These are phyloP conservation scores for Stegophylla sp. DNA, from an alignment of 2,888 invertebrate species.

Conservation along the genomic window DNA sequence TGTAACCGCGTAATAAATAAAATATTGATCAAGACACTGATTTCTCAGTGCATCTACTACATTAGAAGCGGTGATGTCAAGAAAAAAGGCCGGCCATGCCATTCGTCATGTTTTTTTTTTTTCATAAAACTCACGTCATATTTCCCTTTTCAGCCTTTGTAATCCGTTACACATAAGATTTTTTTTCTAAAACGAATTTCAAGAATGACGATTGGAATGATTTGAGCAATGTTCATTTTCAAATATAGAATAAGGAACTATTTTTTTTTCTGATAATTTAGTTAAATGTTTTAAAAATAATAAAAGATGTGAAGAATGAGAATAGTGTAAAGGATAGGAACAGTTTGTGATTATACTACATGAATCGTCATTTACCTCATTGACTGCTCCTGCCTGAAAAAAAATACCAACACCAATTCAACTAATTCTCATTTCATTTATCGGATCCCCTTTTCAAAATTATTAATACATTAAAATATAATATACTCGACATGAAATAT, in stretches of 20 bases:
- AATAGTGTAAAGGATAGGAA: constrained; percentile 52
- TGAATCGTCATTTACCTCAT: constrained; percentile 59
- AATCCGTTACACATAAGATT: constrained; percentile 59
- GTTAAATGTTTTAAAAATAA: constrained; percentile 38
- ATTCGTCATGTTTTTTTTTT: constrained; percentile 55
- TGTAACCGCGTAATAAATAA: constrained; percentile 57
- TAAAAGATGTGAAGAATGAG: constrained; percentile 34
- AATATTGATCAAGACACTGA: constrained; percentile 56
- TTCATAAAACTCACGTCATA: constrained; percentile 57
- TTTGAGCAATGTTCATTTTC: constrained; percentile 39
- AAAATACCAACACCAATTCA: constrained; percentile 59
- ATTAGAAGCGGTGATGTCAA: constrained; percentile 59
- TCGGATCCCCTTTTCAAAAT: constrained; percentile 41
- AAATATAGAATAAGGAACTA: constrained; percentile 42
- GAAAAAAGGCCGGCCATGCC: constrained; percentile 59
- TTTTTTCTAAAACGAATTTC: constrained; percentile 59
- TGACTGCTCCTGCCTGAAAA: constrained; percentile 59
- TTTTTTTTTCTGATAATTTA: constrained; percentile 33
- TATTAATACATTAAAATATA: constrained; percentile 24
- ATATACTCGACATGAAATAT: not conserved
- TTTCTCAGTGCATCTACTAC: constrained; percentile 59
- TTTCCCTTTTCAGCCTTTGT: constrained; percentile 56
- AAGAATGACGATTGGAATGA: constrained; percentile 56
- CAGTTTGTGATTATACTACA: constrained; percentile 54
- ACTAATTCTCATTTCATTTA: constrained; percentile 55